Conservation (phyloP, 2,888 invertebrate genomes). For the Luperina nickerlii region DNA sequence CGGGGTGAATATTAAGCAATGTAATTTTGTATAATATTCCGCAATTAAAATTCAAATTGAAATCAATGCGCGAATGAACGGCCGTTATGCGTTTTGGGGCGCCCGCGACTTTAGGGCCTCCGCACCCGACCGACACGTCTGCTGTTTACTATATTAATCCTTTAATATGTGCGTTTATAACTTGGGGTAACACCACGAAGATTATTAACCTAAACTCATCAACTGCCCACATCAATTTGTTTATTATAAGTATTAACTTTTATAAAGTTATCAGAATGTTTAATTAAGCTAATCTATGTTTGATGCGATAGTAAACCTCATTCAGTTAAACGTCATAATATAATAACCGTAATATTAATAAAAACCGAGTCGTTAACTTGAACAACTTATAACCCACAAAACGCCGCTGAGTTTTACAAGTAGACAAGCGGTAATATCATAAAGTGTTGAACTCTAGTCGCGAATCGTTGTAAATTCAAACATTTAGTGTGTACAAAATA, state of each 20-base stretch:
- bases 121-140: constrained; percentile 31
- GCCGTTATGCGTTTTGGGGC: constrained; percentile 62
- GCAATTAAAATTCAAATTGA: constrained; percentile 91
- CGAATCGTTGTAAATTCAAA: constrained; percentile 71
- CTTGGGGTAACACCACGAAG: constrained; percentile 47
- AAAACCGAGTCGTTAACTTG: constrained; percentile 64
- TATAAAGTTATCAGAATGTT: constrained; percentile 57
- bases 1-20: constrained; percentile 90
- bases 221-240: constrained; percentile 36
- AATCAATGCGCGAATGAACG: constrained; percentile 89
- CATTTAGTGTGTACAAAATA: constrained; percentile 75
- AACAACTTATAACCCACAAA: constrained; percentile 61
- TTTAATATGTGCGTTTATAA: constrained; percentile 57
- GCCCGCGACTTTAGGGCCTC: constrained; percentile 37
- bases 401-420: constrained; percentile 57
- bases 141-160: constrained; percentile 66
- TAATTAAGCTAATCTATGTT: constrained; percentile 52
- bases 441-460: constrained; percentile 59
- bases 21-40: constrained; percentile 90
- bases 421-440: constrained; percentile 53
- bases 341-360: constrained; percentile 69
- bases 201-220: constrained; percentile 58
- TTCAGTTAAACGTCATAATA: constrained; percentile 57
- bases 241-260: constrained; percentile 36
- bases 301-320: constrained; percentile 35